Evolutionary conservation across 2,113 vertebrate species (phyloP), one percentile per base, ranked within the genome.

Genomic region (Hippocampus zosterae): DNA sequence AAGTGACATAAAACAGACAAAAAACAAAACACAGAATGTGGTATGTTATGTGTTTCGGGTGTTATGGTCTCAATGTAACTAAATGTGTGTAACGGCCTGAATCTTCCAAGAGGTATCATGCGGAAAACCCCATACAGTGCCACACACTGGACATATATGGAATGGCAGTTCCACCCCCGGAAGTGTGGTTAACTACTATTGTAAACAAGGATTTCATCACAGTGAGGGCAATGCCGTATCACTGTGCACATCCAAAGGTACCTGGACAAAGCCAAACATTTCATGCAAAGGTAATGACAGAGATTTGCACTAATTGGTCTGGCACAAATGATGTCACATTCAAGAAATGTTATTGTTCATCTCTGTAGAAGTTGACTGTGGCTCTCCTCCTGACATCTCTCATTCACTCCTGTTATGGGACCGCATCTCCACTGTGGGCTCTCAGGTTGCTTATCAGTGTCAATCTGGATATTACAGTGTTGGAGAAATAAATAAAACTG

Each of bases 71-170:
- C 40, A 42, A 56, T 19, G 37, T 41, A 3, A 41, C 1, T 40
- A 0, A 33, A 48, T 48, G 13, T 66, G 21, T 73, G 3, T 73
- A 69, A 75, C 52, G 40, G 80, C 15, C 76, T 59, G 18, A 57
- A 81, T 67, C 42, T 19, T 48, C 13, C 46, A 48, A 94, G 94
- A 92, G 82, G 87, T 92, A 72, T 76, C 88, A 25, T 94, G 93
- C 86, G 92, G 91, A 25, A 89, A 87, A 42, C 93, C 93, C 40
- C 80, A 81, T 13, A 16, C 41, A 25, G 65, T 93, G 82, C 88
- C 88, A 37, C 85, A 94, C 77, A 76, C 92, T n/a, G 81, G 79
- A 0, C 85, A 88, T 21, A 56, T 87, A 44, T 94, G 94, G 94
- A 79, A 91, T 60, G 91, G 92, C 78, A 87, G 81, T 57, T 90